Evolutionary conservation across 2,113 vertebrate genomes (phyloP).

Genomic region (Dunckerocampus dactyliophorus): DNA sequence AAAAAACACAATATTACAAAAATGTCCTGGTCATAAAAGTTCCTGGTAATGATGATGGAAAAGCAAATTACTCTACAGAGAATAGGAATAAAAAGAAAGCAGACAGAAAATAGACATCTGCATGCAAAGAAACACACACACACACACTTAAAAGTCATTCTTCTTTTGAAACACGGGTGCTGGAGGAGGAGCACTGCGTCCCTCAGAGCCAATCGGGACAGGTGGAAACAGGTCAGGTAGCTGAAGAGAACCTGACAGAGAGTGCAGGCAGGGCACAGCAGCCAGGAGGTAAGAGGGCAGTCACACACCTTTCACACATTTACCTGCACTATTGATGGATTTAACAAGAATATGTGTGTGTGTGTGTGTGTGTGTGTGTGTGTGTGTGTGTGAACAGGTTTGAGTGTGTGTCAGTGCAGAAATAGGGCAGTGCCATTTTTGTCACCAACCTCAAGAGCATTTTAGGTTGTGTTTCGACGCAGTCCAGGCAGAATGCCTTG

Average conservation of each 20-base stretch:
- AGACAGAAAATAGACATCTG: no score
- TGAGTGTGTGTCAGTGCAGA: slow-evolving; percentile 28
- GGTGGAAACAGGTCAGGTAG: slow-evolving; percentile 67
- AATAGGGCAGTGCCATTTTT: slow-evolving; percentile 60
- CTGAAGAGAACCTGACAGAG: slow-evolving; percentile 60
- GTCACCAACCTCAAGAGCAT: slow-evolving; percentile 25
- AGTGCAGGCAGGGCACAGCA: slow-evolving; percentile 55
- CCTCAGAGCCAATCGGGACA: slow-evolving; percentile 52
- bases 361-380: slow-evolving; percentile 14
- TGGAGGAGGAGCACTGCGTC: slow-evolving; percentile 46
- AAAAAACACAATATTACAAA: no score
- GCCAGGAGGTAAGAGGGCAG: slow-evolving; percentile 61
- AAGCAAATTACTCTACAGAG: no score
- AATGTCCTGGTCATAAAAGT: no score
- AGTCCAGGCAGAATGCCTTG: slow-evolving; percentile 3
- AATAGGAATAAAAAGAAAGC: no score
- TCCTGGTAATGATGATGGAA: no score
- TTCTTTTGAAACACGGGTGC: slow-evolving; percentile 37
- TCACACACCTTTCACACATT: slow-evolving; percentile 27
- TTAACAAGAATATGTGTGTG: neutral
- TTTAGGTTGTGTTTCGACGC: slow-evolving; percentile 17
- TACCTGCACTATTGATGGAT: slow-evolving; percentile 6
- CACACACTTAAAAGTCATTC: slow-evolving; percentile 27
- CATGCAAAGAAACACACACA: neutral
- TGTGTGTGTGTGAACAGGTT: slow-evolving; percentile 22